These are phyloP conservation scores for Catonia carolina DNA, from an alignment of 2,888 invertebrate species.

Conservation along the genomic window DNA sequence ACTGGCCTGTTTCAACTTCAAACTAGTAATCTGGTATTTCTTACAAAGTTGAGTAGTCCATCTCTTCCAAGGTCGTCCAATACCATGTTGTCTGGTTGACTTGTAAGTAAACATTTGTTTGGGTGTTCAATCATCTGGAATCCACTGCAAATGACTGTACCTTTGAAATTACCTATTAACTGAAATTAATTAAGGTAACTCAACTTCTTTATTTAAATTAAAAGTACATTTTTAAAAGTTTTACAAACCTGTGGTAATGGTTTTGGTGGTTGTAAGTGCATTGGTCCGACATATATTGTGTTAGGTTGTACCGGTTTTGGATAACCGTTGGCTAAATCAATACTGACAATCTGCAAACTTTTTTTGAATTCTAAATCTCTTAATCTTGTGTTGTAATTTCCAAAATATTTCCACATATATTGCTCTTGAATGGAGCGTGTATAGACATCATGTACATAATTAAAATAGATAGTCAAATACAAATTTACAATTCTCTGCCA, in stretches of 20 bases:
- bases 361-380: conserved; percentile 30
- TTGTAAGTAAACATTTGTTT: no score
- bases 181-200: no score
- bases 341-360: conserved; percentile 38
- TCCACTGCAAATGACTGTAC: no score
- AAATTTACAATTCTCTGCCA: conserved; percentile 16
- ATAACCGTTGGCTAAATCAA: conserved; percentile 37
- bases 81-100: no score
- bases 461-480: not conserved
- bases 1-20: no score
- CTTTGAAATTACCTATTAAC: no score
- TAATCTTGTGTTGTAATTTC: conserved; percentile 6
- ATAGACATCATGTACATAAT: not conserved
- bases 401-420: conserved; percentile 21
- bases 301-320: conserved; percentile 40
- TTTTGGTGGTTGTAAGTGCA: conserved; percentile 38
- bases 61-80: no score
- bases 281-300: conserved; percentile 41
- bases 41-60: no score
- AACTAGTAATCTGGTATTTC: no score
- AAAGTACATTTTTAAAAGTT: no score
- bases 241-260: conserved; percentile 33
- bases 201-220: no score
- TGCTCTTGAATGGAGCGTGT: conserved; percentile 6
- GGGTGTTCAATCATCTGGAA: no score